Conservation (phyloP, 2,113 vertebrate genomes). For the Alligator sinensis region DNA sequence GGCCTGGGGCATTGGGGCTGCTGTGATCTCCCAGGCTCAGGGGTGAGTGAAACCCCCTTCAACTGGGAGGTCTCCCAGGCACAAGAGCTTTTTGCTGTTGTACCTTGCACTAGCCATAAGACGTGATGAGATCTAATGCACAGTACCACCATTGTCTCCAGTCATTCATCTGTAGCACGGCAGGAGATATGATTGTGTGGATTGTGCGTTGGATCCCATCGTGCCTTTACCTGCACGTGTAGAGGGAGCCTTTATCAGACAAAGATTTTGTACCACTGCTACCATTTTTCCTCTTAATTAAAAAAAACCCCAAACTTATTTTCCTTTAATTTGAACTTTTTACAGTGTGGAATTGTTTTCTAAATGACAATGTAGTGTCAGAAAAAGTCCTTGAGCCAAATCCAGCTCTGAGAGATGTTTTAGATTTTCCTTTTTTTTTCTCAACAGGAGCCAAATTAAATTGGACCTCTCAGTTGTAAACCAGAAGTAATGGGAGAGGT, state of each 20-base stretch:
- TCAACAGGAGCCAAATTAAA: slow-evolving; percentile 47
- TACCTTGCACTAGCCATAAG: too few relatives aligned
- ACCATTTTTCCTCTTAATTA: neutral
- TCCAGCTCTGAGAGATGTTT: slow-evolving; percentile 38
- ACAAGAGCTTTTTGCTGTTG: too few relatives aligned
- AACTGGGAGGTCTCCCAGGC: too few relatives aligned
- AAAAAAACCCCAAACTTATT: neutral
- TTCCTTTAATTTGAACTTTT: slow-evolving; percentile 25
- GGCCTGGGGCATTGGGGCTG: too few relatives aligned
- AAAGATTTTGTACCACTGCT: slow-evolving; percentile 10
- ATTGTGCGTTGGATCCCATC: too few relatives aligned
- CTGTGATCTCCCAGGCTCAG: too few relatives aligned
- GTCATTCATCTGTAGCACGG: too few relatives aligned
- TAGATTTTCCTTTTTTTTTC: slow-evolving; percentile 48
- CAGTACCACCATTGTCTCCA: too few relatives aligned
- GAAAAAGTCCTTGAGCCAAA: slow-evolving; percentile 29
- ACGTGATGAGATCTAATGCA: too few relatives aligned
- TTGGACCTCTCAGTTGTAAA: slow-evolving; percentile 51
- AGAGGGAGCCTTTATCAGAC: slow-evolving; percentile 36
- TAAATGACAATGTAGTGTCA: slow-evolving; percentile 39
- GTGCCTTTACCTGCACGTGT: too few relatives aligned
- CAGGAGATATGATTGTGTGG: too few relatives aligned
- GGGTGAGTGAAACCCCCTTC: too few relatives aligned
- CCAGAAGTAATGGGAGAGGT: slow-evolving; percentile 50
- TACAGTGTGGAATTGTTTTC: slow-evolving; percentile 26